Evolutionary conservation across 1,140 invertebrate genomes (phyloP).

Genomic region (Rhagoletis zephyria): DNA sequence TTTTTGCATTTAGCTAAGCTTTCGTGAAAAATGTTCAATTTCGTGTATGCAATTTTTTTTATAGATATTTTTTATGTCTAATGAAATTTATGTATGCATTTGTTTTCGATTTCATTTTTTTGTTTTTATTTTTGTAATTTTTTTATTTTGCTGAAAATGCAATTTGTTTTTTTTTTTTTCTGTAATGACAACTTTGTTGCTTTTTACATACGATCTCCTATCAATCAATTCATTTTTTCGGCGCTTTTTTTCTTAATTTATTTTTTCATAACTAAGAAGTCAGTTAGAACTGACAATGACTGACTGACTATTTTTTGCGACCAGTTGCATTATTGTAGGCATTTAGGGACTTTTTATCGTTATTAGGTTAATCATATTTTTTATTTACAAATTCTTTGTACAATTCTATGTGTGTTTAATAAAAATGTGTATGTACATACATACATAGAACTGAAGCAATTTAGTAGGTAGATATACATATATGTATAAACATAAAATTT

Average conservation of each 20-base stretch:
- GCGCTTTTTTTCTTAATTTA: not conserved
- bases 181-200: conserved; percentile 23
- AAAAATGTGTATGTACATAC: no score
- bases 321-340: not conserved
- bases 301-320: not conserved
- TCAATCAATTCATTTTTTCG: not conserved
- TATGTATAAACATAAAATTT: no score
- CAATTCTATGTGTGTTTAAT: no score
- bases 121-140: not conserved
- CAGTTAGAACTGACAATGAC: not conserved
- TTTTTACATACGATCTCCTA: not conserved
- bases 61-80: not conserved
- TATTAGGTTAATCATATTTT: no score
- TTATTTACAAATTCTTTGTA: no score
- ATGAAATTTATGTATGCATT: not conserved
- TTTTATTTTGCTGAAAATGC: not conserved
- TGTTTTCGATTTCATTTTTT: not conserved
- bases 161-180: not conserved
- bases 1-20: conserved; percentile 49
- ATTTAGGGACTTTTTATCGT: conserved; percentile 21
- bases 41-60: not conserved
- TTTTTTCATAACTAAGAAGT: not conserved
- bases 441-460: no score
- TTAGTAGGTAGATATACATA: no score
- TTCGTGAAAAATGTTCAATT: conserved; percentile 40